These are phyloP conservation scores for Bergia puertoricense DNA, from an alignment of 92 coral and sea anemone genomes.

Conservation along the genomic window DNA sequence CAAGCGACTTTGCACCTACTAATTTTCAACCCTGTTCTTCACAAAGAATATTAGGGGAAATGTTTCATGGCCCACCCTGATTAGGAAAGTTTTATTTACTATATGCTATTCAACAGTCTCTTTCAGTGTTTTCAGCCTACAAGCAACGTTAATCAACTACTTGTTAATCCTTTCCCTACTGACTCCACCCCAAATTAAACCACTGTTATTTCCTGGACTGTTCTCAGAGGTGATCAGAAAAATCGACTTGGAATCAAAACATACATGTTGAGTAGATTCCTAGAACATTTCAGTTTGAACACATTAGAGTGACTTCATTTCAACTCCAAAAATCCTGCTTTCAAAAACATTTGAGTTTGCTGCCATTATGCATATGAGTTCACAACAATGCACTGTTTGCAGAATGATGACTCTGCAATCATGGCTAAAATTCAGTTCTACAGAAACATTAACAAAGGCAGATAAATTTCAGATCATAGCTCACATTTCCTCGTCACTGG, in stretches of 20 bases:
- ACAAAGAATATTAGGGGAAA: no score
- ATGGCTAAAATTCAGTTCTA: not conserved
- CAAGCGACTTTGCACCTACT: no score
- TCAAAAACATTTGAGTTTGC: conserved; percentile 17
- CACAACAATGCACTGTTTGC: conserved; percentile 1
- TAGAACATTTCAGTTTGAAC: not conserved
- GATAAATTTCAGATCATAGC: not conserved
- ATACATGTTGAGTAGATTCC: conserved; percentile 22
- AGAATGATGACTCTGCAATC: not conserved
- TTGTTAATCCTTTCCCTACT: conserved; percentile 12
- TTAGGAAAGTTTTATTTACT: no score
- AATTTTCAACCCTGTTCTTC: no score
- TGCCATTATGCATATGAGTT: not conserved
- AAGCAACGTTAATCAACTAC: no score
- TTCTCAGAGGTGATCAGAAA: not conserved
- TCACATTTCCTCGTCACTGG: not conserved
- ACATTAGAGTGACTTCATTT: not conserved
- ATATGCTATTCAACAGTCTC: no score
- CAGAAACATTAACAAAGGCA: conserved; percentile 1
- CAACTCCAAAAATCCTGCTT: conserved; percentile 1
- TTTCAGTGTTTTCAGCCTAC: no score
- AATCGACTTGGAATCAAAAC: conserved; percentile 3
- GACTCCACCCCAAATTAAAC: not conserved
- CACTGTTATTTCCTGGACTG: conserved; percentile 10
- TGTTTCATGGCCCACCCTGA: no score